phyloP scores from a whole-genome alignment of 2,888 invertebrate genomes.

The Andrena minutula region DNA sequence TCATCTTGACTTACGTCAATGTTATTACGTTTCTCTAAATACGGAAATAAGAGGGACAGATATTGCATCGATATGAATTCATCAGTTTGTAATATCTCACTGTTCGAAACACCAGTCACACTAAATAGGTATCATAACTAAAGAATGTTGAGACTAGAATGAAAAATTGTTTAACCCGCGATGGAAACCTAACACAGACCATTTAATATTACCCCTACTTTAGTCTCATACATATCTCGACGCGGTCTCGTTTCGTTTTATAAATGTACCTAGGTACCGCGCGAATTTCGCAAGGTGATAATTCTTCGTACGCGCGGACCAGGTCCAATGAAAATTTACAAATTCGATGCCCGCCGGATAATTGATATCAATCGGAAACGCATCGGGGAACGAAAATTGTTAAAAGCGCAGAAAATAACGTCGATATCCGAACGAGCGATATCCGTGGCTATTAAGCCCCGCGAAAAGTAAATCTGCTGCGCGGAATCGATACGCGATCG shows the following conservation, averaged over 20 bases:
- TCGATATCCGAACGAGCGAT: slow-evolving; percentile 31
- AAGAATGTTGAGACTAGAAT: too few species aligned
- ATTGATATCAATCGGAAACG: slow-evolving; percentile 42
- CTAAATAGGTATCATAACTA: too few species aligned
- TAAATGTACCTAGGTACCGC: neutral
- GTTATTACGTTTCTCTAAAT: neutral
- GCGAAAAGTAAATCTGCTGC: slow-evolving; percentile 48
- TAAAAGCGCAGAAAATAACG: slow-evolving; percentile 51
- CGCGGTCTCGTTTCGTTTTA: slow-evolving; percentile 5
- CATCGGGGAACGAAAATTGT: slow-evolving; percentile 25
- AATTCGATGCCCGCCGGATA: slow-evolving; percentile 45
- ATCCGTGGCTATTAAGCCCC: slow-evolving; percentile 35
- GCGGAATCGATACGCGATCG: neutral
- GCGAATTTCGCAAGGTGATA: neutral
- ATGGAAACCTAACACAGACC: too few species aligned
- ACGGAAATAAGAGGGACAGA: neutral
- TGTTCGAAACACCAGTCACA: too few species aligned
- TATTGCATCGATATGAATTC: neutral
- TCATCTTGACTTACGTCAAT: slow-evolving; percentile 31
- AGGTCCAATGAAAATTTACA: slow-evolving; percentile 16
- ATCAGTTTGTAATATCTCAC: too few species aligned
- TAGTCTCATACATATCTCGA: neutral
- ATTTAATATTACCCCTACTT: neutral
- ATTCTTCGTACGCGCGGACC: slow-evolving; percentile 29
- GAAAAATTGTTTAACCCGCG: too few species aligned